Evolutionary conservation across 64 coral and sea anemone genomes (phyloP).

Genomic region (Stichodactyla mertensii): DNA sequence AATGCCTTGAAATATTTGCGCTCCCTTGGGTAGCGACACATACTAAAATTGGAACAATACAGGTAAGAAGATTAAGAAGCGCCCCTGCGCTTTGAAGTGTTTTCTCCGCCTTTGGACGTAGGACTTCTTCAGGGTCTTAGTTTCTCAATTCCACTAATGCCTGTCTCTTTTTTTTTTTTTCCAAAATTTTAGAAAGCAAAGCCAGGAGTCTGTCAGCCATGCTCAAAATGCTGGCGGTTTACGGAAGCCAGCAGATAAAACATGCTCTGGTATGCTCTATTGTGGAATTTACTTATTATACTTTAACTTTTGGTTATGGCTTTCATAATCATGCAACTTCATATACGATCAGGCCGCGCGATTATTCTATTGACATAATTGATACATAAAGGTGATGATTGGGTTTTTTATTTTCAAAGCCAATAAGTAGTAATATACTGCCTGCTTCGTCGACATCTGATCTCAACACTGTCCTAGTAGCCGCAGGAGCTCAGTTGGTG

Average conservation of each 20-base stretch:
- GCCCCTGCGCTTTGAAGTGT: too few species aligned
- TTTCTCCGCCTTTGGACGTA: too few species aligned
- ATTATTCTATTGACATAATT: too few species aligned
- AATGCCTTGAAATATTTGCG: too few species aligned
- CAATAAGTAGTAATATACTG: slow-evolving; percentile 5
- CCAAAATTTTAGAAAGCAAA: neutral
- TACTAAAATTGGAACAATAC: too few species aligned
- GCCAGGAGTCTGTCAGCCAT: neutral
- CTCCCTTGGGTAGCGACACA: too few species aligned
- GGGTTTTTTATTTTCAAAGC: neutral
- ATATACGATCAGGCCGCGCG: too few species aligned
- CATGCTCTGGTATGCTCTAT: neutral
- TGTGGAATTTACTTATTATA: neutral
- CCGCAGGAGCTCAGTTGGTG: neutral
- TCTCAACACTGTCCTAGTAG: neutral
- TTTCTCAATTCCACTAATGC: too few species aligned
- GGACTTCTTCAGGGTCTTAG: too few species aligned
- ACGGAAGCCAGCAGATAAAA: neutral
- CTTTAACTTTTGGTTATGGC: neutral
- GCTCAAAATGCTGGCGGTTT: neutral
- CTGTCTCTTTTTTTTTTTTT: neutral
- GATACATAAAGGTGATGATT: neutral
- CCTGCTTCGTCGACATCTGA: slow-evolving; percentile 10
- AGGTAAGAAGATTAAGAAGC: too few species aligned
- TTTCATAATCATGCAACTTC: too few species aligned